A percentile compares a stretch with the other conserved stretches of the same genome.
Conservation (phyloP, 2,797 vertebrate genomes). For the Eulemur albifrons region DNA sequence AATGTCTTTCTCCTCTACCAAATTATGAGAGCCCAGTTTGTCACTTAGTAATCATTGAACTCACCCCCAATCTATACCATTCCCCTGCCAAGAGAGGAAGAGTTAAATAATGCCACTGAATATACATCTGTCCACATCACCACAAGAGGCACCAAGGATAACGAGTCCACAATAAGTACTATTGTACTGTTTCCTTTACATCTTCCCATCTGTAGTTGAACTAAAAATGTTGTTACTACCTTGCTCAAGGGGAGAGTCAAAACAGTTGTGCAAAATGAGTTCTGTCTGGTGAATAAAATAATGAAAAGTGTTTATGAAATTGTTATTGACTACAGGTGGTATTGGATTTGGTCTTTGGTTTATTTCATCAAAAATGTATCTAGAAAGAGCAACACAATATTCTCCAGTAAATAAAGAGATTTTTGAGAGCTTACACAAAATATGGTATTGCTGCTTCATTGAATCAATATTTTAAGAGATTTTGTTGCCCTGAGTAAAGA, state of each 20-base stretch:
- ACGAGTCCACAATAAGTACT: neutral
- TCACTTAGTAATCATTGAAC: neutral
- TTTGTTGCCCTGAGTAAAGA: neutral
- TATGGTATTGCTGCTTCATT: neutral
- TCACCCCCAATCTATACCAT: neutral
- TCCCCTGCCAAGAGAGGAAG: neutral
- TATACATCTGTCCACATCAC: neutral
- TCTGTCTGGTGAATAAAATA: conserved; percentile 7
- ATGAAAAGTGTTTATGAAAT: neutral
- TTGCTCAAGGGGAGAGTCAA: neutral
- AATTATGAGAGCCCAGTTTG: neutral
- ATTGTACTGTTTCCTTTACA: neutral
- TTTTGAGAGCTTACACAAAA: neutral
- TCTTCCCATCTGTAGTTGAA: neutral
- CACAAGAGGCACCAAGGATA: neutral
- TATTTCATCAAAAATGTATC: conserved; percentile 25
- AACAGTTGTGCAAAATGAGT: conserved; percentile 15
- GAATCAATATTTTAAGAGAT: neutral
- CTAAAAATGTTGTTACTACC: neutral
- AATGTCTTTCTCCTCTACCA: neutral
- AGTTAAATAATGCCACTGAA: neutral
- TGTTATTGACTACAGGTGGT: neutral
- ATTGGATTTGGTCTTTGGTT: conserved; percentile 3
- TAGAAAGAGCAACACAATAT: neutral
- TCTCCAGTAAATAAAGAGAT: neutral